Base-by-base conservation (phyloP, 2,888 invertebrate species). In the Agonopterix arenella region DNA sequence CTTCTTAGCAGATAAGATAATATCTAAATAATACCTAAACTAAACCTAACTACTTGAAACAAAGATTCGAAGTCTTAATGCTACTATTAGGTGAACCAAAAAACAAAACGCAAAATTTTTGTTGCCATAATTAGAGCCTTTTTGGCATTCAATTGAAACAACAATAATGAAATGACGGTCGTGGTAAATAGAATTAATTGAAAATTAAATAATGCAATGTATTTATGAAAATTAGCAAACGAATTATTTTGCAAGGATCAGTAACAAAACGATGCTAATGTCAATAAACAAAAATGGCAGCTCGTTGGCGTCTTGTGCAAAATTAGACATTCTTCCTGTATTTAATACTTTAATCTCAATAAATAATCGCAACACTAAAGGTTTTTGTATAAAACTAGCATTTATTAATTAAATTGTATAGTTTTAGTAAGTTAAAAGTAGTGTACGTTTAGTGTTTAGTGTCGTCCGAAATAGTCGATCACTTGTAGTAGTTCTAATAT, bases 401-500 rank as follows among this genome's bases (percentile, higher is more conserved):
- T 40, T 40, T 40, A 9, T 40, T 40, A 40, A n/a, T 40, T 40
- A 40, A 40, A n/a, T 40, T n/a, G 13, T 16, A 44, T 16, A 8
- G 18, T 36, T 13, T 18, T 11, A 36, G 51, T 52, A 49, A 50
- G 50, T 37, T 48, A 37, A 2, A 11, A 44, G 45, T 52, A 49
- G 52, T 52, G 40, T n/a, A 40, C 28, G n/a, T n/a, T n/a, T 4
- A 40, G 40, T 9, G 10, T 9, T 40, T 40, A 16, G 13, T 44
- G 10, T 8, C 44, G 11, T 47, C 36, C 9, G 8, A 16, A 18
- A 28, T 47, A 43, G 18, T 46, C 11, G 36, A 43, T 46, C 11
- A 36, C 13, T 11, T 18, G 45, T 53, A 76, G 80, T 66, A 78
- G 72, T 73, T 84, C 84, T 84, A 84, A 68, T 71, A 76, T 75